phyloP scores from a whole-genome alignment of 2,113 vertebrate genomes.

The Otis tarda region DNA sequence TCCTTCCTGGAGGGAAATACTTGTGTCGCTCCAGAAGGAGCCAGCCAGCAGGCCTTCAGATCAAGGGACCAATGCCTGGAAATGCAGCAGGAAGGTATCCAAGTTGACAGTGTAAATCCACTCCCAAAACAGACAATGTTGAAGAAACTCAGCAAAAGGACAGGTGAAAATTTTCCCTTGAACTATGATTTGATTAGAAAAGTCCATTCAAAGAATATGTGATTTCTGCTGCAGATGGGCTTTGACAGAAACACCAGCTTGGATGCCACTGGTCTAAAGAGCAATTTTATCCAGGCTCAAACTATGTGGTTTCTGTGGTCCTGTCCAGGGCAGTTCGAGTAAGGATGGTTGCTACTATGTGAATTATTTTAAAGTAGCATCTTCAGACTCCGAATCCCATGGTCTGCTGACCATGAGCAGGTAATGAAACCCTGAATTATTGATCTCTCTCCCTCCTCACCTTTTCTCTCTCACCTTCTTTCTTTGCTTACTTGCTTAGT shows the following conservation, averaged over 20 bases:
- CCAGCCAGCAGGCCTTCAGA: background rate
- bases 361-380: background rate
- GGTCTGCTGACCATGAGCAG: background rate
- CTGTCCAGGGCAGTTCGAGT: background rate
- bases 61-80: background rate
- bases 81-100: constrained; percentile 13
- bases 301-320: background rate
- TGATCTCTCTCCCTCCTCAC: background rate
- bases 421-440: background rate
- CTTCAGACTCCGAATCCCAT: background rate
- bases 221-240: background rate
- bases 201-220: background rate
- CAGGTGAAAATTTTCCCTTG: background rate
- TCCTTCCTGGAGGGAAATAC: background rate
- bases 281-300: background rate
- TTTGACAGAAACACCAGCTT: background rate
- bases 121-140: background rate
- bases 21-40: background rate
- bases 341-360: background rate
- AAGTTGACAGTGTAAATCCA: background rate
- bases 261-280: background rate
- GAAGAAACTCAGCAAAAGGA: background rate
- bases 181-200: background rate
- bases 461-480: background rate
- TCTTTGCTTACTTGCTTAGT: background rate